Evolutionary conservation across 2,888 invertebrate genomes (phyloP).

Genomic region (Eupithecia subfuscata): DNA sequence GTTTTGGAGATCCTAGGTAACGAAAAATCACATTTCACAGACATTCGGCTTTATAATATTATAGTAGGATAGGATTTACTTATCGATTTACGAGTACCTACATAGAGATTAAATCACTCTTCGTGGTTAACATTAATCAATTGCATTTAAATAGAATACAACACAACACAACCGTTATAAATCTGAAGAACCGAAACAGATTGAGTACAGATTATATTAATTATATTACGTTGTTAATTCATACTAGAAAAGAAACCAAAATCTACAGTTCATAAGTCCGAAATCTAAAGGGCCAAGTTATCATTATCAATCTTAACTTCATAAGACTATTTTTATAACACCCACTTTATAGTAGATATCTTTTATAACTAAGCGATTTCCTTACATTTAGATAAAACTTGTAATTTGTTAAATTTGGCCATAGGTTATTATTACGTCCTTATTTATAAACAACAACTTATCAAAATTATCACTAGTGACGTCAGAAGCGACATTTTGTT

Average conservation of each 20-base stretch:
- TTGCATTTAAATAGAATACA: background rate
- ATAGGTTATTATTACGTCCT: constrained; percentile 3
- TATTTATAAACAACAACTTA: constrained; percentile 36
- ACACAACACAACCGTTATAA: background rate
- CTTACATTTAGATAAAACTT: background rate
- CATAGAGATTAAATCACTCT: background rate
- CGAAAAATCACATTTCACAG: too few relatives aligned
- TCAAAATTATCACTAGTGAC: constrained; percentile 46
- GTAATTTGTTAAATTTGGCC: background rate
- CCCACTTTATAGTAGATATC: too few relatives aligned
- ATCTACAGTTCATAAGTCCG: background rate
- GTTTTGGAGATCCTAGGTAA: too few relatives aligned
- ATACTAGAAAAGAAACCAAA: background rate
- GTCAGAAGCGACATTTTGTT: constrained; percentile 43
- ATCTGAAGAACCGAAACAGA: background rate
- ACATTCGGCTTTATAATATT: too few relatives aligned
- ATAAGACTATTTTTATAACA: background rate
- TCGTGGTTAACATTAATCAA: background rate
- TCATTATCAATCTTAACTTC: background rate
- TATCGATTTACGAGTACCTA: too few relatives aligned
- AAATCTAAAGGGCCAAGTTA: background rate
- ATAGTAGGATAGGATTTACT: too few relatives aligned
- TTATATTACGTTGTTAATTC: background rate
- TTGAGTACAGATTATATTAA: background rate
- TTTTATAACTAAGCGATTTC: background rate